phyloP scores from a whole-genome alignment of 2,113 vertebrate species.

The Indicator indicator region DNA sequence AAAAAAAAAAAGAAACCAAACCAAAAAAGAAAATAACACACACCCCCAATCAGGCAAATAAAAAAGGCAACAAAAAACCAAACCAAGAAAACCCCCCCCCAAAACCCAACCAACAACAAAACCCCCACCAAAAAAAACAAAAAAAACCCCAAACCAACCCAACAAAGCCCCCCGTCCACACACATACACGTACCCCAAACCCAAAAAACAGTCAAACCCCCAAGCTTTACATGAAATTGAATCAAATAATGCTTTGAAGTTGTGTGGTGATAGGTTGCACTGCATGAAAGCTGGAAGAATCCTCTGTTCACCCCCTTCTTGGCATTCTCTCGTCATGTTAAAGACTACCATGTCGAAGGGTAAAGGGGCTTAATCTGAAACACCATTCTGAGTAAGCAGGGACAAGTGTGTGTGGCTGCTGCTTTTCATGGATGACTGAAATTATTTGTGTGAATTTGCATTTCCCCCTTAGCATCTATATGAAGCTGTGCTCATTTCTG shows the following conservation, averaged over 20 bases:
- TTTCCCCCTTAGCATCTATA: not conserved
- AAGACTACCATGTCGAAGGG: slow-evolving; percentile 8
- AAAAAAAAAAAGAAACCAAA: too few relatives aligned
- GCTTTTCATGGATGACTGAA: slow-evolving; percentile 36
- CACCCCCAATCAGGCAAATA: too few relatives aligned
- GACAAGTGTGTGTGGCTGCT: not conserved
- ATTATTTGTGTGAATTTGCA: slow-evolving; percentile 47
- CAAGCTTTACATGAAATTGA: not conserved
- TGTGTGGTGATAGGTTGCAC: not conserved
- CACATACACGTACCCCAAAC: too few relatives aligned
- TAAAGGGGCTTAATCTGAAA: slow-evolving; percentile 42
- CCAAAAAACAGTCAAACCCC: not conserved
- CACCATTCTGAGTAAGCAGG: slow-evolving; percentile 22
- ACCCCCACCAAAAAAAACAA: too few relatives aligned
- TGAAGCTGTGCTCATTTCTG: not conserved
- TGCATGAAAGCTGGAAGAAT: not conserved
- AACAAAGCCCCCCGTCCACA: too few relatives aligned
- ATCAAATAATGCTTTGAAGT: not conserved
- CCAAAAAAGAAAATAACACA: too few relatives aligned
- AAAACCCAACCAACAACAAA: too few relatives aligned
- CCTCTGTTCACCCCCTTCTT: not conserved
- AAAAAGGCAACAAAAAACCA: too few relatives aligned
- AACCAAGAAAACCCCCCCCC: too few relatives aligned
- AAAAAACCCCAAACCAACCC: too few relatives aligned
- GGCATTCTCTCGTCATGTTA: slow-evolving; percentile 40